These are phyloP conservation scores for Peromyscus melanophrys DNA, from an alignment of 2,797 vertebrate species.

Conservation along the genomic window DNA sequence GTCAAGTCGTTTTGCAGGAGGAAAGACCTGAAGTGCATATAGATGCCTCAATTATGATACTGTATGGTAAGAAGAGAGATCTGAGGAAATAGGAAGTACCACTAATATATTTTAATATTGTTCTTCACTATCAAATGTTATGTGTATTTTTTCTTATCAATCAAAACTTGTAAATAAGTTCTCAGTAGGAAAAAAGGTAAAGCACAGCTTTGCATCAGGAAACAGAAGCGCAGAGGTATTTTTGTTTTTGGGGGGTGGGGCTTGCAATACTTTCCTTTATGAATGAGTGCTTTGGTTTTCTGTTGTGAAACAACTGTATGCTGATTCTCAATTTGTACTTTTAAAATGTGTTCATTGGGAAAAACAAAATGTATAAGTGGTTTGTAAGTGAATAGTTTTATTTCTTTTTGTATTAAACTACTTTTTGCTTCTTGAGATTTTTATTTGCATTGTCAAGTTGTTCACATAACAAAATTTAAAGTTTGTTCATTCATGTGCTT, in stretches of 20 bases:
- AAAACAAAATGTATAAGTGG: not conserved
- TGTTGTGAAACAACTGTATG: not conserved
- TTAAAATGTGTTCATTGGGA: not conserved
- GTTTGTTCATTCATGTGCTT: not conserved
- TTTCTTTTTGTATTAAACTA: constrained; percentile 50
- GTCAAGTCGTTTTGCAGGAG: not conserved
- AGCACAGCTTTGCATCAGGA: not conserved
- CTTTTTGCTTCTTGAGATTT: constrained; percentile 38
- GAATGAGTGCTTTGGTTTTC: not conserved
- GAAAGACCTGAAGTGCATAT: not conserved
- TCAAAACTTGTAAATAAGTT: not conserved
- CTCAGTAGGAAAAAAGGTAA: not conserved
- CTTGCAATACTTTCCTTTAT: not conserved
- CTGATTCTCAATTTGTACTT: not conserved
- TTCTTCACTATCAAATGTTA: not conserved
- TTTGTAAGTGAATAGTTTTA: constrained; percentile 23
- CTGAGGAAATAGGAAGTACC: not conserved
- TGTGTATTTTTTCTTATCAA: not conserved
- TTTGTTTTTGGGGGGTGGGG: not conserved
- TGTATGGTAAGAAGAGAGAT: not conserved
- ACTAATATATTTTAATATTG: not conserved
- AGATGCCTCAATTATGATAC: not conserved
- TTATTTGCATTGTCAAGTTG: constrained; percentile 23
- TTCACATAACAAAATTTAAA: not conserved
- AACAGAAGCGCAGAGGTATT: not conserved